phyloP scores from a whole-genome alignment of 2,888 invertebrate genomes.

The Icerya purchasi region DNA sequence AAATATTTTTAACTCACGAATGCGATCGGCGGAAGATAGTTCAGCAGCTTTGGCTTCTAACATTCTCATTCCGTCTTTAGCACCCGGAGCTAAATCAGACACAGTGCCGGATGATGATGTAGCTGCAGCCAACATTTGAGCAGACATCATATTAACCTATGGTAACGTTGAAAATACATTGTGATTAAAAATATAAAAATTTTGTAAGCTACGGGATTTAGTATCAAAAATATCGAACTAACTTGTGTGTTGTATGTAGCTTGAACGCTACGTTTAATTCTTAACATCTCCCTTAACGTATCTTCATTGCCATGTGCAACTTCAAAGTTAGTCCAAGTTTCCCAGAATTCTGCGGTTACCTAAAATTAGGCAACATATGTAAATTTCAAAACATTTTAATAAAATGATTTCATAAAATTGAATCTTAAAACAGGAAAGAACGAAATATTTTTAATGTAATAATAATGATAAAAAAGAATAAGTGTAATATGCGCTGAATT shows the following conservation, averaged over 20 bases:
- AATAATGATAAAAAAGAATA: no score
- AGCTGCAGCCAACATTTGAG: slow-evolving; percentile 76
- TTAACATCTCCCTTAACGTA: slow-evolving; percentile 94
- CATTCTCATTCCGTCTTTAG: slow-evolving; percentile 70
- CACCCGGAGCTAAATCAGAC: slow-evolving; percentile 50
- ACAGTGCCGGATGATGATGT: slow-evolving; percentile 41
- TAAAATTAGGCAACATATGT: no score
- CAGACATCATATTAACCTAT: slow-evolving; percentile 92
- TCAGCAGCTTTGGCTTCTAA: slow-evolving; percentile 64
- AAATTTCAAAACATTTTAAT: no score
- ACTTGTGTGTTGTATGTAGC: slow-evolving; percentile 94
- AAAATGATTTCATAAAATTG: no score
- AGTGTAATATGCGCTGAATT: no score
- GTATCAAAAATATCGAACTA: no score
- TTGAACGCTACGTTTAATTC: slow-evolving; percentile 92
- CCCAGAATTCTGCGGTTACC: slow-evolving; percentile 82
- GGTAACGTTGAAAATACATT: no score
- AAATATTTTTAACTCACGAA: not conserved
- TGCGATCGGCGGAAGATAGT: slow-evolving; percentile 27
- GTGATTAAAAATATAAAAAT: no score
- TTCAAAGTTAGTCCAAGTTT: slow-evolving; percentile 98
- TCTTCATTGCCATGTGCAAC: slow-evolving; percentile 98
- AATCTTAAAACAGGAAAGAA: no score
- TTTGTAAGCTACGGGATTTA: no score
- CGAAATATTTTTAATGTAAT: no score